Evolutionary conservation across 2,888 invertebrate species (phyloP).

Genomic region (Rotaria sp.): DNA sequence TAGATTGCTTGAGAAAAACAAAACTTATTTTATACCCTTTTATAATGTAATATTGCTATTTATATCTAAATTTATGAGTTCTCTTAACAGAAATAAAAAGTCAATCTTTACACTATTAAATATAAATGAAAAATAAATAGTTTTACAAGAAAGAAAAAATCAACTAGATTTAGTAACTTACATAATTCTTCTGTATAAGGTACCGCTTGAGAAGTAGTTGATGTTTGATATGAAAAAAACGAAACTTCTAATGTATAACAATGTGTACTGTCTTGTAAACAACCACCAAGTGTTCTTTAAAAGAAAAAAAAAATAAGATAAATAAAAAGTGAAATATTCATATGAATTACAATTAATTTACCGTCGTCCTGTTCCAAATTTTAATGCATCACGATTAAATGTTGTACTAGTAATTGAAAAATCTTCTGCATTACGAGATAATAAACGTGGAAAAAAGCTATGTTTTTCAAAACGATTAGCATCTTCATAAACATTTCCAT

Average conservation of each 20-base stretch:
- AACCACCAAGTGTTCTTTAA: slow-evolving; percentile 55
- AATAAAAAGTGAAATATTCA: neutral
- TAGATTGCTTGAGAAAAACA: too few relatives aligned
- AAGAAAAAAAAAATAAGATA: neutral
- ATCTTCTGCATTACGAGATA: slow-evolving; percentile 78
- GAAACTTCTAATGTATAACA: slow-evolving; percentile 84
- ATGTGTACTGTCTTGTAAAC: slow-evolving; percentile 70
- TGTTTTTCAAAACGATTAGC: slow-evolving; percentile 71
- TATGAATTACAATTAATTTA: slow-evolving; percentile 50
- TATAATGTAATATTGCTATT: neutral
- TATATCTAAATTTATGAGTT: neutral
- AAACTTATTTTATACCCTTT: too few relatives aligned
- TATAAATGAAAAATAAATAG: neutral
- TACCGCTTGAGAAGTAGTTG: slow-evolving; percentile 61
- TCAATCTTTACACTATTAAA: neutral
- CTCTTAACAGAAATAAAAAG: neutral
- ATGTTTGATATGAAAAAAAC: slow-evolving; percentile 74
- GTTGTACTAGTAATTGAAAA: slow-evolving; percentile 76
- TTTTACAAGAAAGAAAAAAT: neutral
- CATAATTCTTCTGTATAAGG: slow-evolving; percentile 76
- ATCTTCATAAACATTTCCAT: slow-evolving; percentile 67
- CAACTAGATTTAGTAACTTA: neutral
- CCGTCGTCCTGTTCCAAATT: slow-evolving; percentile 78
- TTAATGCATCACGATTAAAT: slow-evolving; percentile 80
- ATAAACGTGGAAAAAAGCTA: slow-evolving; percentile 82